phyloP scores from a whole-genome alignment of 2,797 vertebrate species.

The Hippopotamyrus pictus region DNA sequence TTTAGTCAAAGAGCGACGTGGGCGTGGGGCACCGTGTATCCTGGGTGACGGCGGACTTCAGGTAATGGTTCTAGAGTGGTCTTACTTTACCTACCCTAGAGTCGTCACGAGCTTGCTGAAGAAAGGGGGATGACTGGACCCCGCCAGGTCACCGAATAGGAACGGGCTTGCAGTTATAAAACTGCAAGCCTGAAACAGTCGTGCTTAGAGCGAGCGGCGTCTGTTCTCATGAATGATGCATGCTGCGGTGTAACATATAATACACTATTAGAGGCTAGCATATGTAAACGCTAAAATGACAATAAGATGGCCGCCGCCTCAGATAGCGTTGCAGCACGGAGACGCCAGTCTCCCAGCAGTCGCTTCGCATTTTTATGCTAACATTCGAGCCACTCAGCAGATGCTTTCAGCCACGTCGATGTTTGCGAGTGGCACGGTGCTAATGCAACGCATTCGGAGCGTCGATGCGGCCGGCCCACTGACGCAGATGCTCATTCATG shows the following conservation, averaged over 20 bases:
- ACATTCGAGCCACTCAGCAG: not conserved
- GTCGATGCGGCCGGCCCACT: not conserved
- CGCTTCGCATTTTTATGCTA: not conserved
- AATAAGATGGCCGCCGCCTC: not conserved
- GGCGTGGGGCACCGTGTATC: not conserved
- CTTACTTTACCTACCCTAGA: not conserved
- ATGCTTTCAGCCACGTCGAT: not conserved
- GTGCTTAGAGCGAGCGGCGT: not conserved
- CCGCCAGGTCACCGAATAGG: not conserved
- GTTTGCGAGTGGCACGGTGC: not conserved
- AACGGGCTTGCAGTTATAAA: not conserved
- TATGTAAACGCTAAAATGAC: not conserved
- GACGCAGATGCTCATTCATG: not conserved
- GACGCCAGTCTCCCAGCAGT: not conserved
- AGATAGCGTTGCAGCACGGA: not conserved
- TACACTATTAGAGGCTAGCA: not conserved
- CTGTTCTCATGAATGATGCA: not conserved
- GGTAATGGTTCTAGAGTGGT: not conserved
- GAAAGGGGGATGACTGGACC: not conserved
- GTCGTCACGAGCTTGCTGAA: not conserved
- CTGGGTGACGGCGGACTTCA: not conserved
- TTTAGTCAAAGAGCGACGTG: not conserved
- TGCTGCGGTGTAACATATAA: not conserved
- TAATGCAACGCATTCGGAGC: not conserved
- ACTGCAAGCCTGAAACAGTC: constrained; percentile 1